These are phyloP conservation scores for Marisa cornuarietis DNA, from an alignment of 1,140 invertebrate species.

Conservation along the genomic window DNA sequence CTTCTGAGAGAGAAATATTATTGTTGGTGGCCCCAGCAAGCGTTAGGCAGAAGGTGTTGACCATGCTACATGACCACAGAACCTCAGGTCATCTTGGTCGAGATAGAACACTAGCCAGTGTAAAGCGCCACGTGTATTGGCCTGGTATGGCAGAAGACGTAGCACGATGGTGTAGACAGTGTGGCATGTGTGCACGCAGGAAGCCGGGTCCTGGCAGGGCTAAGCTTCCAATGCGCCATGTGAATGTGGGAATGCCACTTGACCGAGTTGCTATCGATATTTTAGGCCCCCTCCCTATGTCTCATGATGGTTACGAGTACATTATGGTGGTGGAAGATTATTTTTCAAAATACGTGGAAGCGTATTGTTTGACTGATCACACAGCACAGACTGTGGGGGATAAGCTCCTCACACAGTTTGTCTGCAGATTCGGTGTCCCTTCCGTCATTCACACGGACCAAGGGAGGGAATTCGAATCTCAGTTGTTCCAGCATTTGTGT, in stretches of 20 bases:
- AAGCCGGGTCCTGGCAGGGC: conserved; percentile 25
- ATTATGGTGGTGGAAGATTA: conserved; percentile 52
- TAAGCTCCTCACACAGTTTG: conserved; percentile 26
- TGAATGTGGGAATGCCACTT: conserved; percentile 23
- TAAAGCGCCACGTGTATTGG: no score
- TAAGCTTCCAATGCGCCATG: conserved; percentile 16
- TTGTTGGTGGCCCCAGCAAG: no score
- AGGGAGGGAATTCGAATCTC: conserved; percentile 48
- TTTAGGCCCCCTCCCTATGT: conserved; percentile 20
- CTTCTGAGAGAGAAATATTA: no score
- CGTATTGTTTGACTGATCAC: conserved; percentile 43
- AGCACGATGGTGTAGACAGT: conserved; percentile 31
- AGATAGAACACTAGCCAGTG: no score
- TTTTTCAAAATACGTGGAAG: conserved; percentile 51
- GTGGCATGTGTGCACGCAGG: conserved; percentile 35
- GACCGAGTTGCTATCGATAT: conserved; percentile 33
- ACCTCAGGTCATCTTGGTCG: no score
- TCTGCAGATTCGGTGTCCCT: conserved; percentile 59
- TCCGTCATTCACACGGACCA: conserved; percentile 59
- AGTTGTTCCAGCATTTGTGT: conserved; percentile 40
- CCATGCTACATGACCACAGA: conserved; percentile 22
- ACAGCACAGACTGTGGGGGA: conserved; percentile 31
- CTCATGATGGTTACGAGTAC: conserved; percentile 41
- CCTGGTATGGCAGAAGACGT: no score
- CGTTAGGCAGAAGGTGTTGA: conserved; percentile 21